A percentile compares a stretch with the other conserved stretches of the same genome.
phyloP scores from a whole-genome alignment of 1,140 invertebrate species.

The Drosophila novamexicana region DNA sequence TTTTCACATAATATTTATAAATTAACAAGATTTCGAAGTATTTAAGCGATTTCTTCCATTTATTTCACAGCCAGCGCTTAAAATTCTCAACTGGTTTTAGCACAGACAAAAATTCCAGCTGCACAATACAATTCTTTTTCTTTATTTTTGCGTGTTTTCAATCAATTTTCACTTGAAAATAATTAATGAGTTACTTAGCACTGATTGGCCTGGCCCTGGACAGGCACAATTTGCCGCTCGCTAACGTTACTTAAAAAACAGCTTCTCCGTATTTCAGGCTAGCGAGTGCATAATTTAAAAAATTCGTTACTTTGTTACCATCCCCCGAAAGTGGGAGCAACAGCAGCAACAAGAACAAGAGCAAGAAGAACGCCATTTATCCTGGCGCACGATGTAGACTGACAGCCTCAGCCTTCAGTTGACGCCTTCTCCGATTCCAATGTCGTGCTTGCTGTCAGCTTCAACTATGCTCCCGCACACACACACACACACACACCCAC shows the following conservation, averaged over 20 bases:
- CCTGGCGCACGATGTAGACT: slow-evolving; percentile 54
- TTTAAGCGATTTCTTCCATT: no score
- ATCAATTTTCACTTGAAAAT: slow-evolving; percentile 19
- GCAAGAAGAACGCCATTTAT: slow-evolving; percentile 39
- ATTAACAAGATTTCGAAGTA: no score
- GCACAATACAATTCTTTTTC: not conserved
- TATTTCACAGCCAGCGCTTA: not conserved
- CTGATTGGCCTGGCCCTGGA: slow-evolving; percentile 20
- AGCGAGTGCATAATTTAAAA: slow-evolving; percentile 75
- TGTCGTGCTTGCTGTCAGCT: slow-evolving; percentile 65
- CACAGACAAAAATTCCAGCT: not conserved
- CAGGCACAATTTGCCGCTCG: not conserved
- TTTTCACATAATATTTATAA: no score
- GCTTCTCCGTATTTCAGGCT: not conserved
- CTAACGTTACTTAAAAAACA: slow-evolving; percentile 19
- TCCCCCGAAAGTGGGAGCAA: slow-evolving; percentile 2
- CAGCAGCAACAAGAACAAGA: slow-evolving; percentile 13
- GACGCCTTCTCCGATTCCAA: slow-evolving; percentile 39
- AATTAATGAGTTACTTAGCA: slow-evolving; percentile 35
- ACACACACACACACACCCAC: slow-evolving; percentile 3
- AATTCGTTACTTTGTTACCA: slow-evolving; percentile 47
- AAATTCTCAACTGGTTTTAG: not conserved
- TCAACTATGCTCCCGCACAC: slow-evolving; percentile 70
- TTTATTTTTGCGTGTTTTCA: not conserved
- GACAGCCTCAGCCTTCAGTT: slow-evolving; percentile 59